Evolutionary conservation across 2,113 vertebrate species (phyloP).

Genomic region (Leptobrachium ailaonicum): DNA sequence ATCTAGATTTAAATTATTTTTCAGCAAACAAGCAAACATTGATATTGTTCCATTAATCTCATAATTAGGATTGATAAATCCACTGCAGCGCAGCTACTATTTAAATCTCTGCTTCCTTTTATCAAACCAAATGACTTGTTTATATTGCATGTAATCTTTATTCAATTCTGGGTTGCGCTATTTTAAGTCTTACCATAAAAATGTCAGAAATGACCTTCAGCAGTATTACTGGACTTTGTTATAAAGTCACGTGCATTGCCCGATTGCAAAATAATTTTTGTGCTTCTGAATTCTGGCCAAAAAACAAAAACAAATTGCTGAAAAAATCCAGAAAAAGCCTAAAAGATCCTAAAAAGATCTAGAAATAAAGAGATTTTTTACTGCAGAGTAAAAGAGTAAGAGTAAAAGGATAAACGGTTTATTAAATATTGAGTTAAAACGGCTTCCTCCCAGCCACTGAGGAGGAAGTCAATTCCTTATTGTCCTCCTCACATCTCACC

Average conservation of each 20-base stretch:
- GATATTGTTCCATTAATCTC: not conserved
- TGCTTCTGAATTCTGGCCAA: slow-evolving; percentile 12
- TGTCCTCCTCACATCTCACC: too few species aligned
- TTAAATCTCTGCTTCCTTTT: not conserved
- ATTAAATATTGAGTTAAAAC: too few species aligned
- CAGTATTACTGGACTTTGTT: slow-evolving; percentile 13
- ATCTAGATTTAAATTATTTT: too few species aligned
- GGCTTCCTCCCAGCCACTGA: too few species aligned
- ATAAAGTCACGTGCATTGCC: slow-evolving; percentile 20
- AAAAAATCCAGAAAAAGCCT: too few species aligned
- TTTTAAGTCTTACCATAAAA: slow-evolving; percentile 39
- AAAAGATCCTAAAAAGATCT: too few species aligned
- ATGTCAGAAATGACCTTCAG: slow-evolving; percentile 14
- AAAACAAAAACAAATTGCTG: too few species aligned
- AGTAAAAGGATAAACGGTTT: too few species aligned
- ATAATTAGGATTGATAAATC: not conserved
- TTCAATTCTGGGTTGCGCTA: slow-evolving; percentile 10
- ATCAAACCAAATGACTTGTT: slow-evolving; percentile 21
- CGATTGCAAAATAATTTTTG: slow-evolving; percentile 16
- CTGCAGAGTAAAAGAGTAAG: too few species aligned
- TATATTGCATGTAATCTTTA: slow-evolving; percentile 12
- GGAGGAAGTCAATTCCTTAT: too few species aligned
- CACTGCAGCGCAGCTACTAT: not conserved
- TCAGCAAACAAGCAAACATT: too few species aligned
- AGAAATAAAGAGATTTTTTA: too few species aligned